Percentiles rank a stretch among this genome's conserved stretches.
Evolutionary conservation across 2,113 vertebrate genomes (phyloP).

Genomic region (Sinocyclocheilus maitianheensis): DNA sequence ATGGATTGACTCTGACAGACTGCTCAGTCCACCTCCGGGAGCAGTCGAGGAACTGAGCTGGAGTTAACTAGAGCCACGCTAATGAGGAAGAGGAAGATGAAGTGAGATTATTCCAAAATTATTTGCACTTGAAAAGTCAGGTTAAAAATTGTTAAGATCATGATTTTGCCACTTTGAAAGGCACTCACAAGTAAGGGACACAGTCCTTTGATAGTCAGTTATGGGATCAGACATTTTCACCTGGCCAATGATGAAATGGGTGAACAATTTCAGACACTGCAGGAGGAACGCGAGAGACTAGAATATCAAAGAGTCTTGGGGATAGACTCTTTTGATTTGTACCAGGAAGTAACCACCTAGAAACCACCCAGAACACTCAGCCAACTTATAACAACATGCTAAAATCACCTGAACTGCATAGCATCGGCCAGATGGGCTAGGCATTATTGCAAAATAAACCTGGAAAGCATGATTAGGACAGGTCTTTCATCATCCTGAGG

Average conservation of each 20-base stretch:
- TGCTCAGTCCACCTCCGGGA: constrained; percentile 54
- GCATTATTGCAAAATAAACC: background rate
- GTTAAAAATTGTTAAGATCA: background rate
- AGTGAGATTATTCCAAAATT: background rate
- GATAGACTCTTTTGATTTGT: background rate
- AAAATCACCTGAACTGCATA: background rate
- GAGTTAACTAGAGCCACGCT: constrained; percentile 1
- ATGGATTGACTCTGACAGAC: constrained; percentile 61
- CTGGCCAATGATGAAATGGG: background rate
- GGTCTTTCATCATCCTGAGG: background rate
- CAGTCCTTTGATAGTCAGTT: background rate
- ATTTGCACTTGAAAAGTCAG: background rate
- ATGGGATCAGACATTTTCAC: background rate
- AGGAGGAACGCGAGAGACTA: background rate
- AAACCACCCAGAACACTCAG: background rate
- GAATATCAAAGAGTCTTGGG: background rate
- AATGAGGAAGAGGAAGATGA: background rate
- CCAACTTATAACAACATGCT: background rate
- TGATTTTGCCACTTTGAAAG: background rate
- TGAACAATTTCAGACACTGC: background rate
- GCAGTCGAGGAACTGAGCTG: constrained; percentile 42
- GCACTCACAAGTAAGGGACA: background rate
- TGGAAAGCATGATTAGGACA: background rate
- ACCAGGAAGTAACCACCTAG: background rate
- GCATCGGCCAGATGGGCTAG: background rate